Percentiles rank a stretch among this genome's conserved stretches.
These are phyloP conservation scores for Atherinosoma microstoma DNA, from an alignment of 2,797 vertebrate genomes.

Conservation along the genomic window DNA sequence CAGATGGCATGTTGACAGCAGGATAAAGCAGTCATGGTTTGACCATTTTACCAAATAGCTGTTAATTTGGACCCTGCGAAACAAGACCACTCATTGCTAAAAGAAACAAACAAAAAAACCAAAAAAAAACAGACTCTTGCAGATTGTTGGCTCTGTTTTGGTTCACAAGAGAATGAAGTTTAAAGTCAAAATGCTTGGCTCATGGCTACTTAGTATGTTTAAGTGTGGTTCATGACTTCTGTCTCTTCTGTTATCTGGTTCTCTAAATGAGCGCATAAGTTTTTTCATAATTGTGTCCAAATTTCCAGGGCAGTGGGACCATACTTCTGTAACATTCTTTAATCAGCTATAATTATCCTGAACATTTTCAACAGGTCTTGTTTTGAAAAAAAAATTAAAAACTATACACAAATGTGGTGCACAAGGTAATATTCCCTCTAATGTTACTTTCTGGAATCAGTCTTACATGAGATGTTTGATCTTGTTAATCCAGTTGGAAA, in stretches of 20 bases:
- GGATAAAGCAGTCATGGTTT: neutral
- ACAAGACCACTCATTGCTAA: neutral
- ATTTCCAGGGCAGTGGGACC: neutral
- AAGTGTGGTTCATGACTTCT: neutral
- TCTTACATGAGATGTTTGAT: constrained; percentile 14
- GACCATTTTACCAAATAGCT: neutral
- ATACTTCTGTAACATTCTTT: neutral
- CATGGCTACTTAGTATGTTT: neutral
- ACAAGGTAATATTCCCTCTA: neutral
- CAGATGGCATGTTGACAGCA: neutral
- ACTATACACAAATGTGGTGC: neutral
- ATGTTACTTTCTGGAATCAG: neutral
- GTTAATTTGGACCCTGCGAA: no score
- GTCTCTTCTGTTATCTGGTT: neutral
- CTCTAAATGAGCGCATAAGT: neutral
- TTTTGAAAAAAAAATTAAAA: neutral
- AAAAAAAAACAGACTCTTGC: neutral
- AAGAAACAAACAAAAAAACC: neutral
- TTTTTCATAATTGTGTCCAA: neutral
- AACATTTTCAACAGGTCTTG: neutral
- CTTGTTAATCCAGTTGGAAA: constrained; percentile 4
- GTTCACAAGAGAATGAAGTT: neutral
- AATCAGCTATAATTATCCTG: neutral
- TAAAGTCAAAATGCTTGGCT: neutral
- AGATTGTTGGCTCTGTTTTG: neutral